Evolutionary conservation across 2,888 invertebrate genomes (phyloP).

Genomic region (Sarcophaga caerulescens): DNA sequence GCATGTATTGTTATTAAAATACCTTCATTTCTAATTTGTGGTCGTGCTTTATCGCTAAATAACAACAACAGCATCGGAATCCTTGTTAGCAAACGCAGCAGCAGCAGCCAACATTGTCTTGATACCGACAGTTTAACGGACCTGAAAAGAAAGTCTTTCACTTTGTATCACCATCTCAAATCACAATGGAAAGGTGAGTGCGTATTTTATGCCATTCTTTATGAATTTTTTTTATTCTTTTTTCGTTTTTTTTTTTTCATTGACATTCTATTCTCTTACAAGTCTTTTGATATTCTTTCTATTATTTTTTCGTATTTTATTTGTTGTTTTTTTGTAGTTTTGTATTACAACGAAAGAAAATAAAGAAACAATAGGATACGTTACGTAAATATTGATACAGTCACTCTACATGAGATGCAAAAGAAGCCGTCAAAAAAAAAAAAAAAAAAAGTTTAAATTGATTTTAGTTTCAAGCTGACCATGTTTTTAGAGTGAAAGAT

Average conservation of each 20-base stretch:
- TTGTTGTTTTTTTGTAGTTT: neutral
- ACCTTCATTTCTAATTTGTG: neutral
- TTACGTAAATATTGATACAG: neutral
- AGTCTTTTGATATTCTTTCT: neutral
- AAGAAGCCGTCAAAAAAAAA: neutral
- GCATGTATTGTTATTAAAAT: slow-evolving; percentile 4
- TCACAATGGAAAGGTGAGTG: slow-evolving; percentile 74
- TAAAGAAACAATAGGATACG: neutral
- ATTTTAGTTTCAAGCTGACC: neutral
- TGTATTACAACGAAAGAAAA: neutral
- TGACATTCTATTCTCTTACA: neutral
- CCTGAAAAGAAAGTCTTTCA: neutral
- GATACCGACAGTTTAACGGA: no score
- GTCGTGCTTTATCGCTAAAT: slow-evolving; percentile 48
- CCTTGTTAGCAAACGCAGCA: slow-evolving; percentile 7
- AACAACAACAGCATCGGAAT: slow-evolving; percentile 3
- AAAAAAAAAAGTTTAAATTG: neutral
- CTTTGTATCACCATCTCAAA: slow-evolving; percentile 59
- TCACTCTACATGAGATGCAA: neutral
- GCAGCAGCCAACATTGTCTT: slow-evolving; percentile 32
- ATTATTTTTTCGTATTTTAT: neutral
- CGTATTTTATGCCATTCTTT: slow-evolving; percentile 41
- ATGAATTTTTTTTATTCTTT: neutral
- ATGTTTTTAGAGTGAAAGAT: no score
- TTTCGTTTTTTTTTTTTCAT: neutral